Conservation (phyloP, 2,797 vertebrate genomes). For the Zalophus californianus region DNA sequence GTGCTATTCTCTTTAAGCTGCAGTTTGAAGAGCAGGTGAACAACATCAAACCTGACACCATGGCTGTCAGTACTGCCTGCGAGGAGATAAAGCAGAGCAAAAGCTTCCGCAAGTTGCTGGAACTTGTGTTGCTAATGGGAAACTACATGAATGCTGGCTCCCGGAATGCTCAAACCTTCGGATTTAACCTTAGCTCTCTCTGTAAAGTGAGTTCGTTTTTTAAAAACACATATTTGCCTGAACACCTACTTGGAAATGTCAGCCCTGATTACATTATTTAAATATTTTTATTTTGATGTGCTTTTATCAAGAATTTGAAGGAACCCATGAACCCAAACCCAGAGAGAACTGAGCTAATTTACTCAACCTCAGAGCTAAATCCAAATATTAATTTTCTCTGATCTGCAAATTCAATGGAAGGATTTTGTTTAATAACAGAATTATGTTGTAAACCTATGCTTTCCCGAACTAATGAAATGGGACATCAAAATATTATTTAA, state of each 20-base stretch:
- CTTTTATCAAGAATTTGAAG: slow-evolving; percentile 74
- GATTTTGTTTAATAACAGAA: slow-evolving; percentile 75
- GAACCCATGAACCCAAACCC: slow-evolving; percentile 73
- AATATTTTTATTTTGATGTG: slow-evolving; percentile 75
- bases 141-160: slow-evolving; percentile 99
- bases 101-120: slow-evolving; percentile 94
- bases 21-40: slow-evolving; percentile 98
- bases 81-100: slow-evolving; percentile 96
- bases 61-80: slow-evolving; percentile 95
- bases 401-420: slow-evolving; percentile 63
- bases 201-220: slow-evolving; percentile 94
- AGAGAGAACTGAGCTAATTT: slow-evolving; percentile 78
- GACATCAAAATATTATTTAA: slow-evolving; percentile 68
- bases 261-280: slow-evolving; percentile 73
- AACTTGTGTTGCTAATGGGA: slow-evolving; percentile 96
- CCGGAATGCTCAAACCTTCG: slow-evolving; percentile 96
- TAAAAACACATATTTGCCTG: slow-evolving; percentile 68
- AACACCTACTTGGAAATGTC: slow-evolving; percentile 71
- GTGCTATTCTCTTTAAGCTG: slow-evolving; percentile 97
- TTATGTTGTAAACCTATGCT: slow-evolving; percentile 65
- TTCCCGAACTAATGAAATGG: slow-evolving; percentile 59
- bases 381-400: slow-evolving; percentile 76
- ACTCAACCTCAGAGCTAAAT: slow-evolving; percentile 79
- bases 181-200: slow-evolving; percentile 97
- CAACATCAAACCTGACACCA: slow-evolving; percentile 96